Evolutionary conservation across 2,888 invertebrate genomes (phyloP), one percentile per base, ranked within the genome.

Genomic region (Lasioglossum calceatum): DNA sequence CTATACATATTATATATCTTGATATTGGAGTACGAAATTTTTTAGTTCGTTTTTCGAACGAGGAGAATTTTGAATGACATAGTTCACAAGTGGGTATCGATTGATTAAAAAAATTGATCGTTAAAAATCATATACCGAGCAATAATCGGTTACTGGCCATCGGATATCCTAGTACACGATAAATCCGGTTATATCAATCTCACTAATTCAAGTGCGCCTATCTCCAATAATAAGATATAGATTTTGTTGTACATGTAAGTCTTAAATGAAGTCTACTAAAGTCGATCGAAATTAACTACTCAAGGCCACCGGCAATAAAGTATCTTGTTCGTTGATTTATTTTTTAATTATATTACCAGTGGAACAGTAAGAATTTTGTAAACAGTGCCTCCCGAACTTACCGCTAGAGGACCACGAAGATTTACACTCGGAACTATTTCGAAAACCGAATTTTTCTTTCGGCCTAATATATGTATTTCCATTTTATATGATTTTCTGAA

Each of bases 131-230:
- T 54, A 44, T 47, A 39, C 10, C 23, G 23, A 71, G n/a, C n/a
- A 71, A 71, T 71, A 71, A 71, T 42, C 42, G 14, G 42, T 42
- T 71, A 71, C n/a, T 42, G 12, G 12, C n/a, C 12, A 23, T 71
- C 10, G 71, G 71, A 71, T 42, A 42, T 39, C n/a, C 42, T 71
- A 71, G 71, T 23, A 71, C 12, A 71, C n/a, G 42, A 71, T 71
- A 71, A 71, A 71, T 71, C 42, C 71, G 42, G 71, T 71, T 71
- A 42, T 71, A 71, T 71, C 71, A n/a, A 71, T n/a, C 42, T n/a
- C 71, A 2, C 42, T 42, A 71, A 44, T 71, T 42, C 42, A 42
- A 42, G 14, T 71, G 42, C 42, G 23, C 42, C 39, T 12, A n/a
- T 42, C 23, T 70, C 23, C 39, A 42, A 71, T 71, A 42, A 71